Evolutionary conservation across 2,113 vertebrate species (phyloP), one percentile per base, ranked within the genome.

Genomic region (Phalacrocorax aristotelis): DNA sequence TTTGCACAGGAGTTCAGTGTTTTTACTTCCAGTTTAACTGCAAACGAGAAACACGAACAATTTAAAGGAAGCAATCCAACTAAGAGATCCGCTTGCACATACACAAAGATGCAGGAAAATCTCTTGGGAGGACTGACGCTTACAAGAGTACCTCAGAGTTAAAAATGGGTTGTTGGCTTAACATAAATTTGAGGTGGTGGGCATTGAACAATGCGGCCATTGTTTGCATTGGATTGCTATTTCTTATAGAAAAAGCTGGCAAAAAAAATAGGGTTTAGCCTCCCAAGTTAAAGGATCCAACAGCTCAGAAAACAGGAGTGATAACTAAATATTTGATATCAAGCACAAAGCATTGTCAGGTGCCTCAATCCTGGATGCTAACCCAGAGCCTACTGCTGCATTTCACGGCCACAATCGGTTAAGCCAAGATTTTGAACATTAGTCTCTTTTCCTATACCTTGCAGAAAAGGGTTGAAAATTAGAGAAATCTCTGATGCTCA

Each of bases 31-130:
- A 89, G 40, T 60, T 78, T 30, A 36, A 36, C n/a, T 57, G 62
- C 25, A 40, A 83, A 87, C 0, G 0, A 94, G 49, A 82, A 16
- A 64, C 30, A 25, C 0, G 2, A 65, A 74, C 9, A 40, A 65
- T 49, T 72, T 57, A 30, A 87, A 87, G 70, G 61, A 40, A 76
- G n/a, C 40, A 69, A 79, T 68, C 25, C 42, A 71, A 38, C 5
- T 2, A 64, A 36, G 34, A 58, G 49, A 72, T 55, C 58, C 23
- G 46, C 32, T 36, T 7, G 4, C 58, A 74, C 15, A 6, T 6
- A 52, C 7, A 19, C 6, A 0, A 46, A 40, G 1, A 20, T 1
- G 2, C 3, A 6, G 29, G 7, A 29, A 54, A 64, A 89, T 29
- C 52, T 58, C 64, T 30, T 23, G 11, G 18, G 32, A 86, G 9